Base-by-base conservation (phyloP, 2,888 invertebrate genomes). In the Athalia cordata region DNA sequence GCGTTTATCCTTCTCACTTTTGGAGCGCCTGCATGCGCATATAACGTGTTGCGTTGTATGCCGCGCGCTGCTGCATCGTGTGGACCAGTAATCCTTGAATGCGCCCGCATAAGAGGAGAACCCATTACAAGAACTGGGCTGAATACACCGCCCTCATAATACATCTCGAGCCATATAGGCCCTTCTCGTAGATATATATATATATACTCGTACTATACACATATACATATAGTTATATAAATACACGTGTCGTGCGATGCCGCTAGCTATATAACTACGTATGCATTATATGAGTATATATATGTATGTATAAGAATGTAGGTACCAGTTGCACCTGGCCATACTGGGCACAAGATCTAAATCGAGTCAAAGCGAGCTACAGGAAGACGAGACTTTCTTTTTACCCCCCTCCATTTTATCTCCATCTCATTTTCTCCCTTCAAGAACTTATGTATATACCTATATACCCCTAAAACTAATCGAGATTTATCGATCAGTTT, bases 141-240 rank as follows among this genome's bases (percentile, higher is more conserved):
- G 84, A 84, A 83, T 80, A 80, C 80, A 79, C 84, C 87, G 85
- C 87, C 86, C 86, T 82, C 87, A 87, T 86, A 85, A 83, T 79
- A 78, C 78, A 79, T 65, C 77, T 78, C 66, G 79, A 82, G 11
- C 74, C 43, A 55, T 68, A 29, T 9, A 5, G 49, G 49, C 68
- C 68, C 68, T 29, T n/a, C 55, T 47, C 59, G 72, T 47, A 72
- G 72, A 57, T 45, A 62, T 62, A 62, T 55, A 55, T 55, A 62
- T 62, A 50, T 61, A 75, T 45, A 29, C 29, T 29, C 2, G 29
- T 29, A 2, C 29, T 29, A 29, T 29, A 29, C 29, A 29, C 29
- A 29, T 29, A 29, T 29, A 29, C 29, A 29, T 29, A 13, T 29
- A 29, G 29, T 29, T n/a, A 55, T 55, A 55, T n/a, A 55, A n/a